A percentile compares a stretch with the other conserved stretches of the same genome.
These are phyloP conservation scores for Lindbergichthys nudifrons DNA, from an alignment of 2,797 vertebrate genomes.

Conservation along the genomic window DNA sequence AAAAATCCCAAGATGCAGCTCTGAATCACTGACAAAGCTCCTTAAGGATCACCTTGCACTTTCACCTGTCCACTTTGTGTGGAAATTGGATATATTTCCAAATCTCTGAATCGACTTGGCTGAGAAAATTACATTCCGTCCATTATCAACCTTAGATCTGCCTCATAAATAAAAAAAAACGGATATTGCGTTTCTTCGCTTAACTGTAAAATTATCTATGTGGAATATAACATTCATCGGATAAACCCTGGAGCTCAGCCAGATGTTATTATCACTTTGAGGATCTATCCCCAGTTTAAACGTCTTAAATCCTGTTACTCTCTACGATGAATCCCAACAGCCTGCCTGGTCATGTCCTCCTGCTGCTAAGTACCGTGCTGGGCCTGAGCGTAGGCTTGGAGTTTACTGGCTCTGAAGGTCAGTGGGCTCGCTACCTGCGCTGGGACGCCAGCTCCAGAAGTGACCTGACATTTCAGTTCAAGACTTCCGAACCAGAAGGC, in stretches of 20 bases:
- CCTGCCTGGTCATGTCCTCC: conserved; percentile 85
- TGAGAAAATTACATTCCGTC: conserved; percentile 54
- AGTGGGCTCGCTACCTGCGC: conserved; percentile 96
- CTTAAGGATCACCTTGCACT: conserved; percentile 40
- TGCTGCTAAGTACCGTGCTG: conserved; percentile 89
- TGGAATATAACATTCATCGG: conserved; percentile 72
- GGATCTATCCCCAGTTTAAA: conserved; percentile 62
- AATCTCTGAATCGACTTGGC: conserved; percentile 39
- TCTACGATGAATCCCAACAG: conserved; percentile 85
- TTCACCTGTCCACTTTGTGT: conserved; percentile 35
- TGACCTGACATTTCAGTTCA: conserved; percentile 96
- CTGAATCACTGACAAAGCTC: conserved; percentile 68
- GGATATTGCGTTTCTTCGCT: conserved; percentile 52
- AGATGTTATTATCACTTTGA: conserved; percentile 72
- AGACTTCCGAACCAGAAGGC: conserved; percentile 91
- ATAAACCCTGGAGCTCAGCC: conserved; percentile 58
- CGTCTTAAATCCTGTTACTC: conserved; percentile 56
- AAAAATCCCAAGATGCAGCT: conserved; percentile 58
- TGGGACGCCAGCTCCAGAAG: conserved; percentile 96
- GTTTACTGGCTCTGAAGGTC: conserved; percentile 94
- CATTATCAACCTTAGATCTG: conserved; percentile 59
- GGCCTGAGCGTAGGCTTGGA: conserved; percentile 90
- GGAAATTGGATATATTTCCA: conserved; percentile 66
- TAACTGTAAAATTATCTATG: conserved; percentile 61
- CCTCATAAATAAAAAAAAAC: conserved; percentile 31